phyloP scores from a whole-genome alignment of 2,888 invertebrate species.

The Ceramica pisi region DNA sequence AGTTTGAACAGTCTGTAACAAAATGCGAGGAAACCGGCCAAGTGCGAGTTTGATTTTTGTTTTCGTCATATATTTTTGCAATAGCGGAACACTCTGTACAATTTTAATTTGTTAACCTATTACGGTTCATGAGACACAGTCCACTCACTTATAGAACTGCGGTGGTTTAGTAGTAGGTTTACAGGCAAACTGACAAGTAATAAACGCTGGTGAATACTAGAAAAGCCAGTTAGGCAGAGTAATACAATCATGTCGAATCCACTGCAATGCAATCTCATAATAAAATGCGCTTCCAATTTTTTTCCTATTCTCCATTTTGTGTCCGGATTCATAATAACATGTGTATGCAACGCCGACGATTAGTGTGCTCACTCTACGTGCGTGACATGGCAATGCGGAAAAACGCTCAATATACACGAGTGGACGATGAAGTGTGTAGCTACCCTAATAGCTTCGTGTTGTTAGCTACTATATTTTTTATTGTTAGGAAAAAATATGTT shows the following conservation, averaged over 20 bases:
- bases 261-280: neutral
- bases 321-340: conserved; percentile 22
- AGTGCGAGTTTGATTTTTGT: no score
- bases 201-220: no score
- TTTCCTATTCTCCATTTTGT: conserved; percentile 1
- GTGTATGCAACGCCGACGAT: conserved; percentile 27
- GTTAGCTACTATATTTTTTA: conserved; percentile 15
- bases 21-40: no score
- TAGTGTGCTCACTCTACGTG: conserved; percentile 39
- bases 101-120: no score
- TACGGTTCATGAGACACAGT: no score
- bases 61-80: no score
- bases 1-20: no score
- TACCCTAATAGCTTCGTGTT: conserved; percentile 29
- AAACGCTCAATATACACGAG: conserved; percentile 39
- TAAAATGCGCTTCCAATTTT: neutral
- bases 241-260: neutral
- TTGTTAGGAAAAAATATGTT: conserved; percentile 1
- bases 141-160: no score
- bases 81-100: no score
- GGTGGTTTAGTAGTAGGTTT: no score
- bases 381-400: conserved; percentile 37
- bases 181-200: no score
- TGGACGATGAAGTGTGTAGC: conserved; percentile 27
- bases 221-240: neutral